Percentiles rank a stretch among this genome's conserved stretches.
Conservation (phyloP, 2,888 invertebrate species). For the Cryptophagus acutangulus region DNA sequence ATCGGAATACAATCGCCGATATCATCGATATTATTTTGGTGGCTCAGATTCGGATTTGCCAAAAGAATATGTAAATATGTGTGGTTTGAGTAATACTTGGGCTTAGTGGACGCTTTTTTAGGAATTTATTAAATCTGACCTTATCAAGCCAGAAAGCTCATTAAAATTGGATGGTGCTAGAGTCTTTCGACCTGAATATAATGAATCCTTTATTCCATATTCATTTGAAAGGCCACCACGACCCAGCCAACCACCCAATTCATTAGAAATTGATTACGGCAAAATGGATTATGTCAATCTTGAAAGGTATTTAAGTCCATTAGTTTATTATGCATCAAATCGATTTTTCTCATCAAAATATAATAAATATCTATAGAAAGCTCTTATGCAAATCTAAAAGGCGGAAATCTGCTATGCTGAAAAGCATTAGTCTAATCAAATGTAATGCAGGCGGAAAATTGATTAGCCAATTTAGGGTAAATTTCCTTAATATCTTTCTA, state of each 20-base stretch:
- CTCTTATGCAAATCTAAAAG: too few relatives aligned
- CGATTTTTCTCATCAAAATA: too few relatives aligned
- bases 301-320: not conserved
- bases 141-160: slow-evolving; percentile 29
- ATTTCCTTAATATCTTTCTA: not conserved
- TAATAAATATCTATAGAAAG: too few relatives aligned
- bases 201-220: slow-evolving; percentile 35
- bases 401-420: too few relatives aligned
- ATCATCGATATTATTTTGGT: slow-evolving; percentile 31
- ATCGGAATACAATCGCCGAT: slow-evolving; percentile 44
- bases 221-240: slow-evolving; percentile 27
- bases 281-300: slow-evolving; percentile 16
- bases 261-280: slow-evolving; percentile 18
- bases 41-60: not conserved
- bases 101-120: slow-evolving; percentile 20
- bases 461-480: slow-evolving; percentile 6
- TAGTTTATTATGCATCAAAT: not conserved
- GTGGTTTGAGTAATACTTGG: too few relatives aligned
- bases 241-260: slow-evolving; percentile 18
- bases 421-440: too few relatives aligned
- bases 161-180: slow-evolving; percentile 46
- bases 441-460: too few relatives aligned
- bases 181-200: slow-evolving; percentile 40
- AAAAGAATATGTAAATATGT: too few relatives aligned
- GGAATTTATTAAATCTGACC: slow-evolving; percentile 25